Percentiles rank a stretch among this genome's conserved stretches.
Evolutionary conservation across 2,113 vertebrate species (phyloP).

Genomic region (Taxidea taxus): DNA sequence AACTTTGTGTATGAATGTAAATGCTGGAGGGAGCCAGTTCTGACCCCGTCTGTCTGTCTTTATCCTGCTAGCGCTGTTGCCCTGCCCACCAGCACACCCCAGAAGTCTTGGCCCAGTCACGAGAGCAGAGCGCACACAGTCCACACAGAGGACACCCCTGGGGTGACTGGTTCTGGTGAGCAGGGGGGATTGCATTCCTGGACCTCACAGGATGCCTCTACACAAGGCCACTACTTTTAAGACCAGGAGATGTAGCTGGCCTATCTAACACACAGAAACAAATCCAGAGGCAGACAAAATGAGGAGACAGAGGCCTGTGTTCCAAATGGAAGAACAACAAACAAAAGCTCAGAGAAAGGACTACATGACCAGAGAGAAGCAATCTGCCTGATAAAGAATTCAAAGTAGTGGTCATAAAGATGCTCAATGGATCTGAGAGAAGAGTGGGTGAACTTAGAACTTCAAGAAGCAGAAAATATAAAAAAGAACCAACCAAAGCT

Average conservation of each 20-base stretch:
- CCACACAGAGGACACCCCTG: not conserved
- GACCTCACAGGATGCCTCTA: not conserved
- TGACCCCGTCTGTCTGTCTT: not conserved
- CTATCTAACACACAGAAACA: not conserved
- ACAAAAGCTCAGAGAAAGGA: not conserved
- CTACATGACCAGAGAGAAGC: not conserved
- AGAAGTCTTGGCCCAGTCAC: not conserved
- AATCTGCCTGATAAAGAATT: not conserved
- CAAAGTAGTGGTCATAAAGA: not conserved
- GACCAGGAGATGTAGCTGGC: not conserved
- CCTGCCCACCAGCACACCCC: not conserved
- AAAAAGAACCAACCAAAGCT: not conserved
- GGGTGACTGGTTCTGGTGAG: not conserved
- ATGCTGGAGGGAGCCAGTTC: not conserved
- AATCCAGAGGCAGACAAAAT: not conserved
- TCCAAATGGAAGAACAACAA: not conserved
- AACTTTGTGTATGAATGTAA: not conserved
- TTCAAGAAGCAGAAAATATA: not conserved
- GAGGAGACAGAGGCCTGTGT: not conserved
- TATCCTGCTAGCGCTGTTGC: not conserved
- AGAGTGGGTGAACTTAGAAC: not conserved
- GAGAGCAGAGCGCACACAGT: not conserved
- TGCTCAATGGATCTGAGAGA: not conserved
- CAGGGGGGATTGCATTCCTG: not conserved
- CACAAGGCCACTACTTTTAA: not conserved